Evolutionary conservation across 2,113 vertebrate genomes (phyloP).

Genomic region (Phylloscopus whistleri): DNA sequence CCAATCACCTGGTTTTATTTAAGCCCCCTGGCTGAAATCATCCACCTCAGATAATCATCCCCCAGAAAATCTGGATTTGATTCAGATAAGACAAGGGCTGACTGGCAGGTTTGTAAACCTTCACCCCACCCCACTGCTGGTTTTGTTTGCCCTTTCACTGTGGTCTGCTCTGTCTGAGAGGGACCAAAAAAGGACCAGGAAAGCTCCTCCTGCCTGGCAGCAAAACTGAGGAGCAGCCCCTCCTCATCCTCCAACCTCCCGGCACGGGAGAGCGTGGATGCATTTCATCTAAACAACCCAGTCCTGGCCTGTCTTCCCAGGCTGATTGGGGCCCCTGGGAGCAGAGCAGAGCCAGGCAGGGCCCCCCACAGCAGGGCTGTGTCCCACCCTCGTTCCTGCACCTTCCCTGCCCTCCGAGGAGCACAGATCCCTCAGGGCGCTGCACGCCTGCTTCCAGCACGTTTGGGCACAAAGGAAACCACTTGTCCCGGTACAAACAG

Average conservation of each 20-base stretch:
- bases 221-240: neutral
- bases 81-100: slow-evolving; percentile 3
- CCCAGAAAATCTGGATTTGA: neutral
- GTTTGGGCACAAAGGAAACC: neutral
- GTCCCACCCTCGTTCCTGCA: neutral
- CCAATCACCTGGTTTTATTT: slow-evolving; percentile 50
- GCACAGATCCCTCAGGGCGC: too few species aligned
- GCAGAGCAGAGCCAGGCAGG: neutral
- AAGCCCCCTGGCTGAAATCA: slow-evolving; percentile 26
- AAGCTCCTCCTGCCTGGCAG: neutral
- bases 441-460: too few species aligned
- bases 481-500: too few species aligned
- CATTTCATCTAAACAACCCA: neutral
- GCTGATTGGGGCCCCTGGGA: neutral
- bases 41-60: slow-evolving; percentile 15
- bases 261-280: neutral
- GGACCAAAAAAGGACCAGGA: neutral
- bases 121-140: neutral
- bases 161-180: neutral
- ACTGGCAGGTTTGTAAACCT: slow-evolving; percentile 41
- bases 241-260: neutral
- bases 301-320: neutral
- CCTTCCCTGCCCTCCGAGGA: too few species aligned
- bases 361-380: neutral
- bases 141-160: neutral